phyloP scores from a whole-genome alignment of 2,797 vertebrate genomes.

The Poecilia gillii region DNA sequence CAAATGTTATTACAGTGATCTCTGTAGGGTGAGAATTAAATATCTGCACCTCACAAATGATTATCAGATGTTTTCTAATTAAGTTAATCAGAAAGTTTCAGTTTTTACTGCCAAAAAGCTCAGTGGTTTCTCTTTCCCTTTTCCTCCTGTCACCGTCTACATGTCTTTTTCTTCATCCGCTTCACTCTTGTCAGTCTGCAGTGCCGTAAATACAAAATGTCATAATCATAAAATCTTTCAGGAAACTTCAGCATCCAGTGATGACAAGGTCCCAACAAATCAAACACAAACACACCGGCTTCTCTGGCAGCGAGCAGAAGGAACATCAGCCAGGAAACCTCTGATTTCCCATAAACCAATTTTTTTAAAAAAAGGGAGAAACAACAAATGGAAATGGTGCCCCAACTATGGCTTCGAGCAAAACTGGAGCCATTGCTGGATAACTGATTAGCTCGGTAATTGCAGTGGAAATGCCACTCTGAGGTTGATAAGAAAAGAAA shows the following conservation, averaged over 20 bases:
- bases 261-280: conserved; percentile 31
- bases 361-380: conserved; percentile 23
- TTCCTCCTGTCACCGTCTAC: conserved; percentile 19
- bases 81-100: conserved; percentile 22
- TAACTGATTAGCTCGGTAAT: conserved; percentile 69
- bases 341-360: conserved; percentile 33
- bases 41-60: not conserved
- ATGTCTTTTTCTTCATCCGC: conserved; percentile 31
- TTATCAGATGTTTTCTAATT: not conserved
- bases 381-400: conserved; percentile 32
- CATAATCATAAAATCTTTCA: conserved; percentile 55
- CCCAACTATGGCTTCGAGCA: conserved; percentile 39
- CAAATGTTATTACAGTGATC: not conserved
- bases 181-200: conserved; percentile 32
- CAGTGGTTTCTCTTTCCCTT: not conserved
- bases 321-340: conserved; percentile 23
- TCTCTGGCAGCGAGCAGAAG: conserved; percentile 4
- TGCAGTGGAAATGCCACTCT: conserved; percentile 62
- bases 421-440: conserved; percentile 32
- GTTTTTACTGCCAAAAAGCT: conserved; percentile 16
- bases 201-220: conserved; percentile 47
- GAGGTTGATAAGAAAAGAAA: conserved; percentile 49
- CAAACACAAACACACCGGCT: conserved; percentile 29
- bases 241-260: conserved; percentile 35
- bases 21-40: not conserved